Percentiles rank a stretch among this genome's conserved stretches.
Evolutionary conservation across 2,797 vertebrate species (phyloP).

Genomic region (Poecilia gillii): DNA sequence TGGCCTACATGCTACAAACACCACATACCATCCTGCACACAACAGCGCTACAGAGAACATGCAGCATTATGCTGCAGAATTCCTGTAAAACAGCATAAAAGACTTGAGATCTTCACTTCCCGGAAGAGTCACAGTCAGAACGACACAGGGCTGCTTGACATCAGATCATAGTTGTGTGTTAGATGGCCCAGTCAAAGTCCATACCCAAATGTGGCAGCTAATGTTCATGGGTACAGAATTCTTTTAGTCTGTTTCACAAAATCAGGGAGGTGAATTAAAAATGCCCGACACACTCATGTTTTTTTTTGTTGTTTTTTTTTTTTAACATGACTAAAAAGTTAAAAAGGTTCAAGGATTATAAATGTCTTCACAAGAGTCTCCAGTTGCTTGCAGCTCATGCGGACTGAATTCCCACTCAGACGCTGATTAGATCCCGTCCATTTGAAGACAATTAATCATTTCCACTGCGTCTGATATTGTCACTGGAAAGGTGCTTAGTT

Average conservation of each 20-base stretch:
- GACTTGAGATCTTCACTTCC: background rate
- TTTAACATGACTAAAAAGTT: background rate
- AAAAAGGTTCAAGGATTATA: background rate
- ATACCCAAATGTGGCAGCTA: background rate
- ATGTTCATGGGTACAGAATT: background rate
- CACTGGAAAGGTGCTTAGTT: conserved; percentile 78
- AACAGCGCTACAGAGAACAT: background rate
- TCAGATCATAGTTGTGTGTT: background rate
- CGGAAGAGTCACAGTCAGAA: background rate
- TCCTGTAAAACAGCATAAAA: background rate
- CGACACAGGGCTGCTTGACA: background rate
- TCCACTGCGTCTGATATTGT: conserved; percentile 76
- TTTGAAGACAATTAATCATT: conserved; percentile 75
- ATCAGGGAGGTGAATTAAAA: background rate
- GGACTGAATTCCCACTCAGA: conserved; percentile 46
- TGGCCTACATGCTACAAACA: background rate
- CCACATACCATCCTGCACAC: background rate
- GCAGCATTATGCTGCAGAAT: background rate
- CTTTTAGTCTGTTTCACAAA: background rate
- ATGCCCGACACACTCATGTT: background rate
- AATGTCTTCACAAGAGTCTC: conserved; percentile 31
- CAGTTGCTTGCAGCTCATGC: conserved; percentile 18
- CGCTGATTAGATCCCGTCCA: conserved; percentile 67
- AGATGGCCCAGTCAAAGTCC: background rate
- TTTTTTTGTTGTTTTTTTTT: too few species aligned